Conservation (phyloP, 2,888 invertebrate genomes). For the Drosophila barbarae region DNA sequence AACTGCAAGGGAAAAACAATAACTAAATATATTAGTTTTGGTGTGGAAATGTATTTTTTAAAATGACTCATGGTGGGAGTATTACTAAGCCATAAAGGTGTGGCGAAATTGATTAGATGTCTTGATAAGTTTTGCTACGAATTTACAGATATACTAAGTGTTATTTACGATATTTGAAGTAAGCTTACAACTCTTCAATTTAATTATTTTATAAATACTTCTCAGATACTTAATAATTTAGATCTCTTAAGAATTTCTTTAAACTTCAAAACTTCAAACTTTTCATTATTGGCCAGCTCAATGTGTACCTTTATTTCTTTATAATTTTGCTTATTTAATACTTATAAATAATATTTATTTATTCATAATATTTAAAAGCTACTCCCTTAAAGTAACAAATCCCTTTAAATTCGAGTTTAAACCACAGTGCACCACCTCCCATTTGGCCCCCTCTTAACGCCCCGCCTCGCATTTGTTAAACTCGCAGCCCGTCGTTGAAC, state of each 20-base stretch:
- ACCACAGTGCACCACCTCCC: constrained; percentile 16
- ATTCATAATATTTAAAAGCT: background rate
- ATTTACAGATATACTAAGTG: background rate
- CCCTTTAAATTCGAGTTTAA: background rate
- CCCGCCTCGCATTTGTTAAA: constrained; percentile 13
- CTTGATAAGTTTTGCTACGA: background rate
- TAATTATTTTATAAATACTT: background rate
- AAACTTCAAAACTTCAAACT: too few relatives aligned
- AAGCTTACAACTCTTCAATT: background rate
- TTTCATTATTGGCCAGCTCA: background rate
- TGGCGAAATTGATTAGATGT: constrained; percentile 1
- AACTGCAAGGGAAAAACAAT: constrained; percentile 2
- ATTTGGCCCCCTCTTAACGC: background rate
- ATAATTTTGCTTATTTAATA: background rate
- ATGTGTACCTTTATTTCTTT: fast-evolving
- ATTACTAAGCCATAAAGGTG: background rate
- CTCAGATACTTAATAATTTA: too few relatives aligned
- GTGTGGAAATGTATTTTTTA: background rate
- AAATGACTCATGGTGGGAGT: background rate
- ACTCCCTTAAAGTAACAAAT: background rate
- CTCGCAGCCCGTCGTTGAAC: constrained; percentile 19
- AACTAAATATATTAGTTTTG: background rate
- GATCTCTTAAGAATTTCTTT: too few relatives aligned
- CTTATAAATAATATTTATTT: too few relatives aligned
- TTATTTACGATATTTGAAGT: background rate